These are phyloP conservation scores for Chaunax sp. DNA, from an alignment of 2,797 vertebrate species.

Conservation along the genomic window DNA sequence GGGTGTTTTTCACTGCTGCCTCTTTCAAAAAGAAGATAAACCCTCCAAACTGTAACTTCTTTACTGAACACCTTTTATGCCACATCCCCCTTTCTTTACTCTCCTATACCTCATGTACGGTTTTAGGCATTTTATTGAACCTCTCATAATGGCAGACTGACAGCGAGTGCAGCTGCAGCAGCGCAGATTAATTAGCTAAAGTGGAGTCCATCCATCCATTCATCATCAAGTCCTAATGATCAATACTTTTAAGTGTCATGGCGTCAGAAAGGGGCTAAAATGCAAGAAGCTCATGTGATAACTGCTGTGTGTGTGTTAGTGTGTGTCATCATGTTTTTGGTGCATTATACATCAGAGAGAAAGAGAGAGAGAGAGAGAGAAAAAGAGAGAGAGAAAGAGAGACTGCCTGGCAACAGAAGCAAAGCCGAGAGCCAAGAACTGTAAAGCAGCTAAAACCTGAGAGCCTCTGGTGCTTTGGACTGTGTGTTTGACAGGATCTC, in stretches of 20 bases:
- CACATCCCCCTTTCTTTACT: too few relatives aligned
- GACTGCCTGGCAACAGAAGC: conserved; percentile 10
- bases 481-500: background rate
- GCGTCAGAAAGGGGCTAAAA: conserved; percentile 14
- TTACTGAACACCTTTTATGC: too few relatives aligned
- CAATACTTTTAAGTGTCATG: conserved; percentile 37
- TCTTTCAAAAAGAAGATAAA: too few relatives aligned
- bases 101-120: background rate
- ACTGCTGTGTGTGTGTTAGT: background rate
- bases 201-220: conserved; percentile 64
- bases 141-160: conserved; percentile 9
- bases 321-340: background rate
- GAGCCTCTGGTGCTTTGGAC: background rate
- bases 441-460: too few relatives aligned
- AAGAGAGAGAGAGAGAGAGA: conserved; percentile 1
- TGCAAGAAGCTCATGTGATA: conserved; percentile 4
- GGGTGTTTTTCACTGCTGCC: too few relatives aligned
- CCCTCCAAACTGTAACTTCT: too few relatives aligned
- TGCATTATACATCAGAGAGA: background rate
- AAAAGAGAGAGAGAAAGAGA: too few relatives aligned
- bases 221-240: conserved; percentile 49
- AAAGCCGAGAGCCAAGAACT: background rate
- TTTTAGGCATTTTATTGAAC: conserved; percentile 1
- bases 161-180: conserved; percentile 26
- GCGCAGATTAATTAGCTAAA: conserved; percentile 68